These are phyloP conservation scores for Volucella bombylans DNA, from an alignment of 2,888 invertebrate genomes.

Conservation along the genomic window DNA sequence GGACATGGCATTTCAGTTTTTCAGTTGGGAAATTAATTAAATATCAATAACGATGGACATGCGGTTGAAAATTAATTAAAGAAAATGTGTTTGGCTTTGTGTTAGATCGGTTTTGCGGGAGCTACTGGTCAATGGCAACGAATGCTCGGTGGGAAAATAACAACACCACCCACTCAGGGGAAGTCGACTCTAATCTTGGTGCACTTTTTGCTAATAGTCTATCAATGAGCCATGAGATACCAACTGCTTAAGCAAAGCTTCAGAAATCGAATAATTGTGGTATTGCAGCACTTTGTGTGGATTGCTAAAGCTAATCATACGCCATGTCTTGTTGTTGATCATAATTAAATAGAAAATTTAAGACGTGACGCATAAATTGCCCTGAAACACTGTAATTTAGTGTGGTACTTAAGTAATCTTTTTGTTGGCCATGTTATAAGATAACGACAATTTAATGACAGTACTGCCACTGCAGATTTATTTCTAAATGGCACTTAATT, in stretches of 20 bases:
- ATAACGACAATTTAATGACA: too few species aligned
- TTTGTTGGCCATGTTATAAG: too few species aligned
- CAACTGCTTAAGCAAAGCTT: constrained; percentile 4
- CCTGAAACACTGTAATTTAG: too few species aligned
- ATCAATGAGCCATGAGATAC: constrained; percentile 42
- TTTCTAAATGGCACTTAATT: too few species aligned
- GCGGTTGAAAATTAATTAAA: constrained; percentile 54
- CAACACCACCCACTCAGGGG: background rate
- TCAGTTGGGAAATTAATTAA: constrained; percentile 62
- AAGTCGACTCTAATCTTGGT: constrained; percentile 16
- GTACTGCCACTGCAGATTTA: too few species aligned
- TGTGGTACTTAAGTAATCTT: too few species aligned
- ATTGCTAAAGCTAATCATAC: too few species aligned
- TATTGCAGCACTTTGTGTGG: too few species aligned
- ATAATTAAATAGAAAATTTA: too few species aligned
- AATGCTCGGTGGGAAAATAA: constrained; percentile 35
- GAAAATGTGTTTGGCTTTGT: constrained; percentile 48
- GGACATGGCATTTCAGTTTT: constrained; percentile 60
- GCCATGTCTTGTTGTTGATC: too few species aligned
- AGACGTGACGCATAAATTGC: too few species aligned
- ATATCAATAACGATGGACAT: constrained; percentile 60
- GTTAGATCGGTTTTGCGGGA: constrained; percentile 35
- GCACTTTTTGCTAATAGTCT: constrained; percentile 42
- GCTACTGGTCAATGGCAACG: constrained; percentile 25
- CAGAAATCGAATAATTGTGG: too few species aligned